Percentiles rank a stretch among this genome's conserved stretches.
These are phyloP conservation scores for Drosophila kikkawai DNA, from an alignment of 1,140 invertebrate genomes.

Conservation along the genomic window DNA sequence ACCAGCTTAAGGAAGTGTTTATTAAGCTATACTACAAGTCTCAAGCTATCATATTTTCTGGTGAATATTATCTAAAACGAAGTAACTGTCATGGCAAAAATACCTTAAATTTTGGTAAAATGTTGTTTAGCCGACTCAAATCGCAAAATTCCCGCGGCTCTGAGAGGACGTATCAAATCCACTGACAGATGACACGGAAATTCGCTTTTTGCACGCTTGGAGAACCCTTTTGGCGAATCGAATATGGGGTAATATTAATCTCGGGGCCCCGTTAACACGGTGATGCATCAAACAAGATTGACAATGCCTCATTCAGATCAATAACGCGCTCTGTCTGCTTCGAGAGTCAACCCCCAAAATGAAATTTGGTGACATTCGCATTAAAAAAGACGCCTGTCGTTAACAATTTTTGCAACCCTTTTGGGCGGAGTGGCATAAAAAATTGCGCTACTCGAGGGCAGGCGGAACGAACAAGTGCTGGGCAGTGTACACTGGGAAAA, in stretches of 20 bases:
- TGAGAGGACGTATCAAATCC: constrained; percentile 60
- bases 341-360: constrained; percentile 48
- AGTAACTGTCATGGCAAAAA: not conserved
- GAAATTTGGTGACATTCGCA: constrained; percentile 64
- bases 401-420: constrained; percentile 73
- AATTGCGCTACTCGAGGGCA: constrained; percentile 75
- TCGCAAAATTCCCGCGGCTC: constrained; percentile 23
- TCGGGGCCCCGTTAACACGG: constrained; percentile 28
- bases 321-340: constrained; percentile 49
- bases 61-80: not conserved
- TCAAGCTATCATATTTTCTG: not conserved
- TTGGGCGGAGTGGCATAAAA: constrained; percentile 66
- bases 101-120: not conserved
- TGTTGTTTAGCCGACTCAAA: constrained; percentile 21
- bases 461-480: constrained; percentile 74
- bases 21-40: not conserved
- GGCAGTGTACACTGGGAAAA: constrained; percentile 6
- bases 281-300: constrained; percentile 77
- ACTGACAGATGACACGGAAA: constrained; percentile 77
- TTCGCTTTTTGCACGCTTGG: constrained; percentile 60
- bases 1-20: not conserved
- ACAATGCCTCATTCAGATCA: constrained; percentile 75
- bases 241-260: constrained; percentile 69
- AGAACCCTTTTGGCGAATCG: constrained; percentile 53
- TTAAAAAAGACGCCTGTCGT: constrained; percentile 45